These are phyloP conservation scores for Luscinia megarhynchos DNA, from an alignment of 2,797 vertebrate genomes.

Conservation along the genomic window DNA sequence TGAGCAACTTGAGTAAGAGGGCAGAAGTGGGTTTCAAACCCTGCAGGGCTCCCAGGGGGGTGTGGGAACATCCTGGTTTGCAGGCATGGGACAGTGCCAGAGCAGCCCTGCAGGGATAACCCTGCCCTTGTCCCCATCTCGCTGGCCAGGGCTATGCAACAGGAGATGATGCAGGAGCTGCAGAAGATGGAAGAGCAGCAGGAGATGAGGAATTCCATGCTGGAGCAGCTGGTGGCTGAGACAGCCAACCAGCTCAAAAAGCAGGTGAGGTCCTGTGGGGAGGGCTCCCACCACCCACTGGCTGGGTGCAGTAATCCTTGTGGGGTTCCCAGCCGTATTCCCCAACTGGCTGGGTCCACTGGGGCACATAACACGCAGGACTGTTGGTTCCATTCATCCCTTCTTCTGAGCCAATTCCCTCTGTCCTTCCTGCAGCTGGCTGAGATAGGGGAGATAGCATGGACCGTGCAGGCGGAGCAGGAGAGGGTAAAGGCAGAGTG, in stretches of 20 bases:
- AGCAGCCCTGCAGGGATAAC: not conserved
- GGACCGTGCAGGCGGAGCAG: not conserved
- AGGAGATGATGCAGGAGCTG: not conserved
- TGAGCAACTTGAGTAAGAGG: no score
- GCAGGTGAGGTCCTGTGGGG: not conserved
- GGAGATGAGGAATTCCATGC: not conserved
- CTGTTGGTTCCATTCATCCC: no score
- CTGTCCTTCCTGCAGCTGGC: not conserved
- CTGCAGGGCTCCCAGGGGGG: not conserved
- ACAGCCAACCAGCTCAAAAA: not conserved
- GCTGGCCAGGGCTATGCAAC: not conserved
- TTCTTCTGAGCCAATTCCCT: not conserved
- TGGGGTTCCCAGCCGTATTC: rapidly evolving
- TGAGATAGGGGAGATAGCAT: not conserved
- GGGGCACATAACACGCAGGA: no score
- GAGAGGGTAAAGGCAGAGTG: not conserved
- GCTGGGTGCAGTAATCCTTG: not conserved
- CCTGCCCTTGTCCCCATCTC: not conserved
- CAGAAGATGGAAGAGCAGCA: not conserved
- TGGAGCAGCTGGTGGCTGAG: not conserved
- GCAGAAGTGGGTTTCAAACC: no score
- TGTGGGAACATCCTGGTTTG: not conserved
- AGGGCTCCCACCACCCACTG: rapidly evolving
- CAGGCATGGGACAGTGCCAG: not conserved
- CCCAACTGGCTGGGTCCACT: rapidly evolving